Percentiles rank a stretch among this genome's conserved stretches.
Conservation (phyloP, 2,113 vertebrate genomes). For the Colius striatus region DNA sequence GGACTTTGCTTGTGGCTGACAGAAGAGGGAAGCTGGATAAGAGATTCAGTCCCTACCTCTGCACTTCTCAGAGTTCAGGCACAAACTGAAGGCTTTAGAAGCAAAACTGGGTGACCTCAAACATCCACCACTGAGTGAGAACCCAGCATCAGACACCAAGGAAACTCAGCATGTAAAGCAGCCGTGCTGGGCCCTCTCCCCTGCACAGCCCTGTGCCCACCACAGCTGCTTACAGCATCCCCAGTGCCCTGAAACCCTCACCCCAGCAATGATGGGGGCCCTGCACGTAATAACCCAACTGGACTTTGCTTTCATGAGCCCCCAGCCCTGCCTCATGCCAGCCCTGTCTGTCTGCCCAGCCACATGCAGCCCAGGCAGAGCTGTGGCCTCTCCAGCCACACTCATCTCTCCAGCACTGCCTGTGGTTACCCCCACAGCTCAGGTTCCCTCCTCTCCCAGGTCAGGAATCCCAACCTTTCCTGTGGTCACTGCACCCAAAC, state of each 20-base stretch:
- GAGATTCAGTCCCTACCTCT: background rate
- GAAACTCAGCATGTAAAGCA: background rate
- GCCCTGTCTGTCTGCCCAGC: background rate
- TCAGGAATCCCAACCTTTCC: background rate
- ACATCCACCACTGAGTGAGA: background rate
- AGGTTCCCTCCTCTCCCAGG: background rate
- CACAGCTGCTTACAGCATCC: background rate
- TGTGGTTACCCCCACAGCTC: background rate
- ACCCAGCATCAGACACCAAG: background rate
- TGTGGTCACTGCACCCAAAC: background rate
- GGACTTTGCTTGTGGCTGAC: background rate
- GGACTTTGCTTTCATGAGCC: background rate
- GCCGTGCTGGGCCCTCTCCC: background rate
- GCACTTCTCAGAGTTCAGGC: background rate
- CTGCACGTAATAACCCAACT: background rate
- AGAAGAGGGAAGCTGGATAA: background rate
- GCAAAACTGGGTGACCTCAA: background rate
- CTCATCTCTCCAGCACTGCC: background rate
- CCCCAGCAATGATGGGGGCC: fast-evolving
- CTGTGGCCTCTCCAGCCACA: background rate
- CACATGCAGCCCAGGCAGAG: background rate
- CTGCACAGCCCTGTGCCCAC: fast-evolving
- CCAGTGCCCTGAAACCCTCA: background rate
- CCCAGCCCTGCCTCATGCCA: background rate
- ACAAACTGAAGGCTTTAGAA: background rate